A percentile compares a stretch with the other conserved stretches of the same genome.
These are phyloP conservation scores for Manacus vitellinus DNA, from an alignment of 2,113 vertebrate genomes.

Conservation along the genomic window DNA sequence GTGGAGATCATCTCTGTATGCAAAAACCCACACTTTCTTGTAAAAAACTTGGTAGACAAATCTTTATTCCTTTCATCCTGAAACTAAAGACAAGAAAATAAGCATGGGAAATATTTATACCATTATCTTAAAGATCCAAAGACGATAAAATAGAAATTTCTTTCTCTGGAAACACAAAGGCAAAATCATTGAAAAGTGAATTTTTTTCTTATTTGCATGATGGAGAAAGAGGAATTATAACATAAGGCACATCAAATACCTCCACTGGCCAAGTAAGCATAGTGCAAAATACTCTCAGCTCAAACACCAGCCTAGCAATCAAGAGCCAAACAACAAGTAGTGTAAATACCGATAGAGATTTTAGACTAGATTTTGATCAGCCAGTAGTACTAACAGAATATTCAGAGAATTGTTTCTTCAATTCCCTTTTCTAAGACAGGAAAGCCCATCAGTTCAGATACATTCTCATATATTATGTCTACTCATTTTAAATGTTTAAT, in stretches of 20 bases:
- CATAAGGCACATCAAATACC: background rate
- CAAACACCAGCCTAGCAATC: background rate
- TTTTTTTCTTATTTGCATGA: background rate
- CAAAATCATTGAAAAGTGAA: background rate
- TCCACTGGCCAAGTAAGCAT: background rate
- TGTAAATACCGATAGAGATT: background rate
- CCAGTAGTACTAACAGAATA: background rate
- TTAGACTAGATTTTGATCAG: background rate
- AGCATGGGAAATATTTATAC: background rate
- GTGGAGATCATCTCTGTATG: background rate
- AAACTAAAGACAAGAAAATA: background rate
- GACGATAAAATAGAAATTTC: background rate
- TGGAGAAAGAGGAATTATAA: background rate
- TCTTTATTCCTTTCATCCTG: background rate
- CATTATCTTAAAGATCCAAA: background rate
- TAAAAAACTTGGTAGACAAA: background rate
- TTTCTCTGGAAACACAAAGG: background rate
- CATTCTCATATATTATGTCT: background rate
- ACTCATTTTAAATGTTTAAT: background rate
- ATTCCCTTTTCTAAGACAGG: background rate
- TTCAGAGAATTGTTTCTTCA: background rate
- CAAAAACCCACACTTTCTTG: background rate
- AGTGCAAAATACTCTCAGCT: background rate
- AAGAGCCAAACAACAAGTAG: background rate
- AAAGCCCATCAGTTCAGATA: background rate